Base-by-base conservation (phyloP, 1,140 invertebrate species). In the Ceratosolen fusciceps region DNA sequence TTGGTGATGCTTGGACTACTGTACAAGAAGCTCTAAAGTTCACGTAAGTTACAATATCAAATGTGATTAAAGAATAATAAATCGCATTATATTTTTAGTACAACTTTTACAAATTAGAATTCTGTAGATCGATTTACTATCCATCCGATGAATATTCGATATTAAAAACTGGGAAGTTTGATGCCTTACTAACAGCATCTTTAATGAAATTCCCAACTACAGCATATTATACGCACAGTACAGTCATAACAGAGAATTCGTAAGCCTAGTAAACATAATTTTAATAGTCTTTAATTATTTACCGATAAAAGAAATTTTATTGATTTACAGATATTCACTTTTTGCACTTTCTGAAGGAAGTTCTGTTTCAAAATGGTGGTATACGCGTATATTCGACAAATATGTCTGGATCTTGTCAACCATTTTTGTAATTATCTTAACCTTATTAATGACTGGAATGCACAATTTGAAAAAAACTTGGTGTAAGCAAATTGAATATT, bases 1-100 rank as follows among this genome's bases (percentile, higher is more conserved):
- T 86, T n/a, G 84, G 84, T 1, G 84, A 84, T 16, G 71, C 77
- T 39, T 86, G 85, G 85, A 83, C 58, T 7, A 82, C 39, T 34
- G 47, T 85, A 12, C 79, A 86, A 67, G 67, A 82, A 26, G 37
- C 70, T 12, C 70, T 85, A 5, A 82, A 83, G 70, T 86, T 86
- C 67, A 84, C 74, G 84, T 85, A 72, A 80, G 21, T 65, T 5
- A 7, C 2, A 65, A 1, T 65, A 34, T 34, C 14, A 34, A 19
- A 34, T 65, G 19, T 65, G 21, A 54, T 26, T 29, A 60, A 26
- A 60, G 56, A 60, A 60, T 12, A 26, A 60, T 29, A 26, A 4
- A 24, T 10, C 2, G 3, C 7, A 60, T 24, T 12, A 7, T 8
- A 60, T 26, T 26, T 60, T 7, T 60, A 60, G 9, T 60, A 34